Evolutionary conservation across 2,113 vertebrate genomes (phyloP), one percentile per base, ranked within the genome.

Genomic region (Nesoenas mayeri): DNA sequence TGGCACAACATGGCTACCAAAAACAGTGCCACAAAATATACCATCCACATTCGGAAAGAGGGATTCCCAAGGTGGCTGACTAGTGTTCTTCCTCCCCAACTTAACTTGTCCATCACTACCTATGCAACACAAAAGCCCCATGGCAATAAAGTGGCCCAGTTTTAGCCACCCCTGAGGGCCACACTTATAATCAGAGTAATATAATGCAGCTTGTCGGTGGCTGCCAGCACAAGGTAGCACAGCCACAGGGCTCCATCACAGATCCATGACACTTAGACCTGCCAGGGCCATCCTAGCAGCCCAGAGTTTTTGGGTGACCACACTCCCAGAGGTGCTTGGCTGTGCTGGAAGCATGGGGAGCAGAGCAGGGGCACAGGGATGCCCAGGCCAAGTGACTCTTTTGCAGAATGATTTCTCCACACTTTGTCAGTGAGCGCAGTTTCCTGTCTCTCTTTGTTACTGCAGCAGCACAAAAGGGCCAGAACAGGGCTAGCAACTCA

Each of bases 351-450:
- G 50, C n/a, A 73, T 0, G 0, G 36, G 40, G 8, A 89, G 54
- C 7, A 64, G 38, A 80, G 62, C 48, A 88, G 42, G 18, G 48
- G 21, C 44, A 53, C 13, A 2, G 19, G 61, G 34, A 16, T 85
- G 57, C 14, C 42, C 54, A 61, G 56, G 34, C 19, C 50, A 84
- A 40, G 40, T 12, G 38, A n/a, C 8, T 64, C 57, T 42, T 60
- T 42, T 60, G 29, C n/a, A 48, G 56, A 80, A 70, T 62, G 10
- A 29, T 34, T 61, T 70, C 65, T 77, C 65, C 88, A 53, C 1
- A 2, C 12, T 70, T 40, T 22, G 36, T 54, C 0, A 0, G 17
- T 54, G 42, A 85, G 34, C 6, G 2, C 38, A 73, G 20, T 38
- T 75, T 79, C 48, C 75, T 85, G 26, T 21, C 13, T 75, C 26